Evolutionary conservation across 2,113 vertebrate genomes (phyloP), one percentile per base, ranked within the genome.

Genomic region (Osmerus mordax): DNA sequence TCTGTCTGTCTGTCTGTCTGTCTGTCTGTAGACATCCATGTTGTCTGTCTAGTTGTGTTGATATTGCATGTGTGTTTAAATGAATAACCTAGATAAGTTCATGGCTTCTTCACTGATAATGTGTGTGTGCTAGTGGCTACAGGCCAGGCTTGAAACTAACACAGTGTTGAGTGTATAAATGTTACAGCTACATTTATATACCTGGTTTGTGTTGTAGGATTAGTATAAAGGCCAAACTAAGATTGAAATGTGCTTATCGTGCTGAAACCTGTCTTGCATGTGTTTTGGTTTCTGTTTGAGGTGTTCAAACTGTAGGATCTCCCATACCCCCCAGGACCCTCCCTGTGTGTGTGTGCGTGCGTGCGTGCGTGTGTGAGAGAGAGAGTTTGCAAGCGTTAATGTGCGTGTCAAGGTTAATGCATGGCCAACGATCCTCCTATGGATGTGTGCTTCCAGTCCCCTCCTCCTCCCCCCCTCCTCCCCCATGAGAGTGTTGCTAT

Each of bases 381-480:
- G 60, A 5, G 60, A 25, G 53, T 32, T 12, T 29, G 25, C 28
- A 6, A 9, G 15, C 8, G 16, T 70, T 25, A 36, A 25, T 60
- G 21, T 63, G 58, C 62, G 51, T 70, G 70, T 70, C 4, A 21
- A 75, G 72, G 60, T 75, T 54, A 80, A 70, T 85, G 79, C 78
- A 81, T 85, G 79, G 14, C 69, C 58, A 47, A 2, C 16, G 14
- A 19, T 70, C 51, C 23, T 62, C 28, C 55, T 36, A 14, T 53
- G 13, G 15, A 53, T 21, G 53, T 70, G 32, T 36, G 9, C 29
- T 60, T 21, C 21, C 9, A 36, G 5, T n/a, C 36, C 36, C 36
- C 36, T 9, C 36, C 36, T 9, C 36, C 8, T 2, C 36, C 5
- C 36, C 41, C 32, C 32, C 32, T 36, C 9, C 41, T 47, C 41